Percentiles rank a stretch among this genome's conserved stretches.
phyloP scores from a whole-genome alignment of 2,797 vertebrate genomes.

The Chromobotia macracanthus region DNA sequence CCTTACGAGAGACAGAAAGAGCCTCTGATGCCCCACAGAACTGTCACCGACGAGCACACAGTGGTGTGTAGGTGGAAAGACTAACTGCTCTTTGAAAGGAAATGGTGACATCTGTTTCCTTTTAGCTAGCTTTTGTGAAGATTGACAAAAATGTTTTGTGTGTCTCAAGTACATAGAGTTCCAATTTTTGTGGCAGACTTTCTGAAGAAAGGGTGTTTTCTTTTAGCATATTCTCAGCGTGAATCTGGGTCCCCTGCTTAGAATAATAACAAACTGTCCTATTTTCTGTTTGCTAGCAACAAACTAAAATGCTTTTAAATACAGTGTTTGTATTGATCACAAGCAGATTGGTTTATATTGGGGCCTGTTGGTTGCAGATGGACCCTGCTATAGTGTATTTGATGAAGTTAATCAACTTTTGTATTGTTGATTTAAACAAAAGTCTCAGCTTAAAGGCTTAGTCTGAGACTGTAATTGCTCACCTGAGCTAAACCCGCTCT shows the following conservation, averaged over 20 bases:
- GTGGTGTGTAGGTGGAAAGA: conserved; percentile 43
- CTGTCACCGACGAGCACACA: conserved; percentile 28
- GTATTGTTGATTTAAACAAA: conserved; percentile 35
- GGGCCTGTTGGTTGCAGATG: not conserved
- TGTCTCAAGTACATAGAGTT: conserved; percentile 11
- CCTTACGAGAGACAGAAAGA: conserved; percentile 15
- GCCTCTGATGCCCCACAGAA: conserved; percentile 10
- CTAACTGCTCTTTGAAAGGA: conserved; percentile 47
- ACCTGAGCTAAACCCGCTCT: conserved; percentile 9
- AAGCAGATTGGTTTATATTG: not conserved
- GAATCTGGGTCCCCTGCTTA: conserved; percentile 9
- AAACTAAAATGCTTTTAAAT: not conserved
- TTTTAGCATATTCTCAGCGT: conserved; percentile 16
- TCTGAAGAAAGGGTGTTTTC: conserved; percentile 12
- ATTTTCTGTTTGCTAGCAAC: not conserved
- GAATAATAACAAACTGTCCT: conserved; percentile 8
- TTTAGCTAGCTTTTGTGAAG: conserved; percentile 29
- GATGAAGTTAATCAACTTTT: conserved; percentile 2
- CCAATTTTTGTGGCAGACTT: conserved; percentile 20
- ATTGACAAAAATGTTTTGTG: conserved; percentile 16
- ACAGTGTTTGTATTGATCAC: not conserved
- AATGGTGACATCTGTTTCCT: conserved; percentile 52
- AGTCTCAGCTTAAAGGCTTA: conserved; percentile 6
- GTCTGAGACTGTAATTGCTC: not conserved
- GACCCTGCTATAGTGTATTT: not conserved